Percentiles rank a stretch among this genome's conserved stretches.
Evolutionary conservation across 2,797 vertebrate genomes (phyloP).

Genomic region (Hippoglossus hippoglossus): DNA sequence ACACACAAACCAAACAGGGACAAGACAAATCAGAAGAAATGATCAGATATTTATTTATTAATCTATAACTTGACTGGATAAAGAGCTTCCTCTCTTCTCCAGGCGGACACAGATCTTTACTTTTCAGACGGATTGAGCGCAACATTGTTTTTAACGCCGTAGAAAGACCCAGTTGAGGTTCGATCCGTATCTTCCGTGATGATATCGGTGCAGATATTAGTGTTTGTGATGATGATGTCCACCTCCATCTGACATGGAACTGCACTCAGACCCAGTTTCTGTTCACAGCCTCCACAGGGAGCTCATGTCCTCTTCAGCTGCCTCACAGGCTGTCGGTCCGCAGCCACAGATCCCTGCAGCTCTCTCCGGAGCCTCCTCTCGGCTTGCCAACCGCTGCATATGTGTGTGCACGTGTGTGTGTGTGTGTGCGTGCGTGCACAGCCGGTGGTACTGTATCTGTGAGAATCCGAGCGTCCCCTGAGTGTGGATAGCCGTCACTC

Average conservation of each 20-base stretch:
- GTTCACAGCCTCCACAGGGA: conserved; percentile 46
- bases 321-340: conserved; percentile 39
- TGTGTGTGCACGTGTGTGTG: conserved; percentile 12
- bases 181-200: too few relatives aligned
- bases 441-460: conserved; percentile 33
- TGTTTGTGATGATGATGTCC: conserved; percentile 23
- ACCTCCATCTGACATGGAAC: conserved; percentile 46
- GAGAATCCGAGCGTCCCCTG: conserved; percentile 44
- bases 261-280: conserved; percentile 63
- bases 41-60: too few relatives aligned
- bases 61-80: too few relatives aligned
- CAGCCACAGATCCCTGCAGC: conserved; percentile 37
- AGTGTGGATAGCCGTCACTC: conserved; percentile 56
- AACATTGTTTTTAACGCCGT: too few relatives aligned
- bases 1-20: too few relatives aligned
- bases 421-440: conserved; percentile 19
- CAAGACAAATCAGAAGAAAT: too few relatives aligned
- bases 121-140: too few relatives aligned
- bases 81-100: too few relatives aligned
- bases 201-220: conserved; percentile 2
- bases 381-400: conserved; percentile 21
- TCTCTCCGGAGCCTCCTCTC: conserved; percentile 3
- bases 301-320: conserved; percentile 53
- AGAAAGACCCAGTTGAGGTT: too few relatives aligned
- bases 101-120: too few relatives aligned